These are phyloP conservation scores for Microcebus griseorufus DNA, from an alignment of 2,113 vertebrate genomes.

Conservation along the genomic window DNA sequence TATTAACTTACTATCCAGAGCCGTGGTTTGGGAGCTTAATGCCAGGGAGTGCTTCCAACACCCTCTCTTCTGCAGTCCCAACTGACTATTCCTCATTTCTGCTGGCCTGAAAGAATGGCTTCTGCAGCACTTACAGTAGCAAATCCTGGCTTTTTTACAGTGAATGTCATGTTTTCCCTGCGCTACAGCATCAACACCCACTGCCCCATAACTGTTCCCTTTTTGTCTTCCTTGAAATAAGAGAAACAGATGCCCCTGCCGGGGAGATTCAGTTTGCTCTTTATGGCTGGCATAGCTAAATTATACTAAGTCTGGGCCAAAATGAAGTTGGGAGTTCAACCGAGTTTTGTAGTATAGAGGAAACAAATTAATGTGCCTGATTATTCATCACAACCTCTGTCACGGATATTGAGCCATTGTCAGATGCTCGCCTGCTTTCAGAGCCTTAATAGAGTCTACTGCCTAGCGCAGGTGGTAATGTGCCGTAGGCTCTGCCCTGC, in stretches of 20 bases:
- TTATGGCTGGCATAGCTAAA: background rate
- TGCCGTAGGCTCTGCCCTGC: conserved; percentile 24
- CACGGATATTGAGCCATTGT: background rate
- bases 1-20: conserved; percentile 49
- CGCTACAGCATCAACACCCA: rapidly evolving
- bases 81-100: background rate
- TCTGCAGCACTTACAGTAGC: background rate
- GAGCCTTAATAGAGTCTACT: background rate
- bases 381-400: conserved; percentile 36
- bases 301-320: conserved; percentile 40
- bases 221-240: background rate
- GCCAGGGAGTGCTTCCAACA: conserved; percentile 1
- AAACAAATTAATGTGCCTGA: background rate
- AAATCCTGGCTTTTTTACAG: background rate
- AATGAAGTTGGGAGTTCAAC: conserved; percentile 50
- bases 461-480: background rate
- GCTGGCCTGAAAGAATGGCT: background rate
- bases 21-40: conserved; percentile 51
- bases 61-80: background rate
- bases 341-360: background rate
- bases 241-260: conserved; percentile 41
- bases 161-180: background rate
- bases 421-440: background rate
- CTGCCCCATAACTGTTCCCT: background rate
- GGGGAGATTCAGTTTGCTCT: background rate